Evolutionary conservation across 37 sponge, comb jelly and placozoan species (phyloP).

Genomic region (Lycopodina hypogea): DNA sequence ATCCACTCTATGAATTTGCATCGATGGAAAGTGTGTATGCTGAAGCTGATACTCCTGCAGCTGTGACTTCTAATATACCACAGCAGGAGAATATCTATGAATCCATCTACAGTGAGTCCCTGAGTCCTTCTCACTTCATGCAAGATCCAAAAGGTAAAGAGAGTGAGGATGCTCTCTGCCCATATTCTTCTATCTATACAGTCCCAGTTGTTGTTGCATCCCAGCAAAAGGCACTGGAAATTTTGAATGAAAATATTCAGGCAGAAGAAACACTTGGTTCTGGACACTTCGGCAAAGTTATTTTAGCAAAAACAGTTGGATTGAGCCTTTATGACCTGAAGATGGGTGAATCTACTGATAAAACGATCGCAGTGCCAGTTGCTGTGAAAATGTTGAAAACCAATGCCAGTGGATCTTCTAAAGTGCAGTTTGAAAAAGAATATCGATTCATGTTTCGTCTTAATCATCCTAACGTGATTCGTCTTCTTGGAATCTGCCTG

Average conservation of each 20-base stretch:
- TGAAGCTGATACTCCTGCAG: neutral
- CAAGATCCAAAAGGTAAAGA: neutral
- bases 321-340: slow-evolving; percentile 47
- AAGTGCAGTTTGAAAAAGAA: slow-evolving; percentile 57
- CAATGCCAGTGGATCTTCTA: neutral
- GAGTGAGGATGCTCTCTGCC: neutral
- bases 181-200: slow-evolving; percentile 30
- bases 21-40: neutral
- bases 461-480: slow-evolving; percentile 54
- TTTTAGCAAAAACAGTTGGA: slow-evolving; percentile 43
- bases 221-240: neutral
- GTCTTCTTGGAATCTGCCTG: slow-evolving; percentile 53
- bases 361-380: slow-evolving; percentile 19
- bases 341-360: slow-evolving; percentile 20
- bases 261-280: slow-evolving; percentile 39
- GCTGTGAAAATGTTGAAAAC: slow-evolving; percentile 55
- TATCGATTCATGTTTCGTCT: slow-evolving; percentile 58
- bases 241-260: slow-evolving; percentile 25
- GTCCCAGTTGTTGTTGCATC: neutral
- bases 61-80: too few relatives aligned
- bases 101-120: slow-evolving; percentile 21
- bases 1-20: too few relatives aligned
- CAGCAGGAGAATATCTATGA: neutral
- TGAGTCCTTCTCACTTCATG: slow-evolving; percentile 23
- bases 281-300: slow-evolving; percentile 65